These are phyloP conservation scores for Cheilosia pagana DNA, from an alignment of 2,888 invertebrate genomes.

Conservation along the genomic window DNA sequence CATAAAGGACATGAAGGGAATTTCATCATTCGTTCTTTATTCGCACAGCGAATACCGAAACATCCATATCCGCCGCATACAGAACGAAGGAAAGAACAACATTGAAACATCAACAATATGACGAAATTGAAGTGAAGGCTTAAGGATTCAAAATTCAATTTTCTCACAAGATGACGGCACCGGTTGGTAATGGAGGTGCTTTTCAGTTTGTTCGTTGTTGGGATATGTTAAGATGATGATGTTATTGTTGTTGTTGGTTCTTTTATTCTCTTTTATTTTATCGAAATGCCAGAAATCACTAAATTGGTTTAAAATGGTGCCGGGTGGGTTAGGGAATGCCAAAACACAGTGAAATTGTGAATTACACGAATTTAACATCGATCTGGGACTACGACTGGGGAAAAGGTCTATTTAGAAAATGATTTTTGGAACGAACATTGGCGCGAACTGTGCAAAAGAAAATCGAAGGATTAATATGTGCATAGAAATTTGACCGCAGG, in stretches of 20 bases:
- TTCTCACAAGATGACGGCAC: slow-evolving; percentile 53
- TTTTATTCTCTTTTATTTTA: slow-evolving; percentile 34
- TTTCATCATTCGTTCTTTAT: slow-evolving; percentile 46
- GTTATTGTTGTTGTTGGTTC: slow-evolving; percentile 51
- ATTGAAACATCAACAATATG: slow-evolving; percentile 73
- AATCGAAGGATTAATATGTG: no score
- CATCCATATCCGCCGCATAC: slow-evolving; percentile 8
- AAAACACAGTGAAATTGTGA: slow-evolving; percentile 21
- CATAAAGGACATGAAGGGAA: slow-evolving; percentile 21
- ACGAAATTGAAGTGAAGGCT: slow-evolving; percentile 74
- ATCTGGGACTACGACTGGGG: slow-evolving; percentile 10
- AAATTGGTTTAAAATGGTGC: slow-evolving; percentile 44
- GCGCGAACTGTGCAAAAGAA: no score
- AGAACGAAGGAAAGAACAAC: slow-evolving; percentile 21
- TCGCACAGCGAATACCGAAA: slow-evolving; percentile 27
- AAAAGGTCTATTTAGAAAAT: slow-evolving; percentile 9
- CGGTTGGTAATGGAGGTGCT: not conserved
- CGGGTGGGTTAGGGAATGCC: slow-evolving; percentile 3
- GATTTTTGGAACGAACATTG: not conserved
- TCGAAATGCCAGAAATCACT: slow-evolving; percentile 32
- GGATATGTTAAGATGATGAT: slow-evolving; percentile 47
- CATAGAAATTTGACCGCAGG: no score
- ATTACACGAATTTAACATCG: slow-evolving; percentile 43
- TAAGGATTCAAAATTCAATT: slow-evolving; percentile 75
- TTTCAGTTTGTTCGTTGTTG: not conserved